Evolutionary conservation across 2,113 vertebrate genomes (phyloP), one percentile per base, ranked within the genome.

Genomic region (Microcebus murinus): DNA sequence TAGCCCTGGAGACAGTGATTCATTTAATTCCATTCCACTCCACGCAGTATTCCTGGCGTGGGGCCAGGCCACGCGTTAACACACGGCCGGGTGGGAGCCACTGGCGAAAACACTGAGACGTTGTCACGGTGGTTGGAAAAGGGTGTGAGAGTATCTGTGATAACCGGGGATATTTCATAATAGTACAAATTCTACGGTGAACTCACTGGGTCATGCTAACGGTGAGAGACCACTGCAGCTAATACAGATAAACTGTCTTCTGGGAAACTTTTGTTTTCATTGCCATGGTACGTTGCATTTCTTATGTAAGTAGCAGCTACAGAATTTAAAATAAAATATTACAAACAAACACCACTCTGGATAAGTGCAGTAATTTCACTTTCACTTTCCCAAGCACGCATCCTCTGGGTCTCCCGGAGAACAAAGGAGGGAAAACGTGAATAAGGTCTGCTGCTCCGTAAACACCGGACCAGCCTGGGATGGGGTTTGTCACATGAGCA

Each of bases 181-280:
- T 17, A 7, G 4, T 2, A 9, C 14, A 57, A 4, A 25, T 31
- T 11, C 48, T 39, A 20, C 20, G 1, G 13, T 36, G 8, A 31
- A 20, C 29, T 68, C 13, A 3, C 2, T 1, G 6, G 36, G 63
- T 65, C 70, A 4, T 0, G 1, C 23, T 50, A 8, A 29, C 11
- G 11, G 0, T 9, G 1, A 1, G 0, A 15, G 63, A 21, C 55
- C 3, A 1, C 3, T 17, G 8, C 0, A 12, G 15, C 34, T 2
- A 0, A 9, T 11, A 1, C 1, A n/a, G 52, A 15, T 1, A 6
- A 4, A 0, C 31, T 20, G 65, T 39, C 55, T 52, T 61, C 57
- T 31, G 39, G n/a, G 88, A 86, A 29, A 1, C 71, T 13, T 23
- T 8, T 4, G 15, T 25, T 39, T 80, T 61, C 18, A 23, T 31